Conservation (phyloP, 2,888 invertebrate genomes). For the Stegophylla sp. region DNA sequence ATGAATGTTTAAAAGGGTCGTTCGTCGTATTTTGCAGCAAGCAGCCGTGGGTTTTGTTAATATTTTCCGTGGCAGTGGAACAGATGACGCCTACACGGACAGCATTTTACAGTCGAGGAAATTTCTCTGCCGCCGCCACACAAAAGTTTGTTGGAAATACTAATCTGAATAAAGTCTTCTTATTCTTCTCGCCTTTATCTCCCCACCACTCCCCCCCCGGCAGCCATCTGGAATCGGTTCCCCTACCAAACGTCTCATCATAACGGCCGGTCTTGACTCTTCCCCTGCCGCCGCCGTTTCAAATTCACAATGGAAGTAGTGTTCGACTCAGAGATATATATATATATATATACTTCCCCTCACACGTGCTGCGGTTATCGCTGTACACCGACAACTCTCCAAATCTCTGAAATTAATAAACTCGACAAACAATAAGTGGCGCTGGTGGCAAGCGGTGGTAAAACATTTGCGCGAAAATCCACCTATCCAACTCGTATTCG, state of each 20-base stretch:
- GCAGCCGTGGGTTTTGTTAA: conserved; percentile 22
- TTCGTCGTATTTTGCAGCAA: too few relatives aligned
- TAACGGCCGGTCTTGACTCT: background rate
- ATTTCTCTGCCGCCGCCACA: conserved; percentile 19
- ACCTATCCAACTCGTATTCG: too few relatives aligned
- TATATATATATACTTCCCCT: background rate
- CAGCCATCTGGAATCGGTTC: conserved; percentile 50
- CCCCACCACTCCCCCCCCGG: conserved; percentile 9
- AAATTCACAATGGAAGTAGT: background rate
- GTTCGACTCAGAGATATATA: background rate
- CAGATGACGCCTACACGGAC: conserved; percentile 53
- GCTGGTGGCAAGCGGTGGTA: too few relatives aligned
- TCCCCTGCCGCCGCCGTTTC: background rate
- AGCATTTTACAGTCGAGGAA: conserved; percentile 39
- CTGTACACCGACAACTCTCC: background rate
- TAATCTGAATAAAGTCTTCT: conserved; percentile 57
- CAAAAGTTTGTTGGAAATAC: conserved; percentile 57
- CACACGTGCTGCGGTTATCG: conserved; percentile 15
- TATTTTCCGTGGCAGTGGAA: conserved; percentile 13
- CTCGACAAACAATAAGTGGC: conserved; percentile 5
- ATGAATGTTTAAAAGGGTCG: conserved; percentile 25
- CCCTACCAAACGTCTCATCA: background rate
- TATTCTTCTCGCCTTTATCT: conserved; percentile 44
- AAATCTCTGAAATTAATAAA: conserved; percentile 29
- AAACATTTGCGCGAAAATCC: too few relatives aligned